Evolutionary conservation across 1,140 invertebrate species (phyloP).

Genomic region (Adelges cooleyi): DNA sequence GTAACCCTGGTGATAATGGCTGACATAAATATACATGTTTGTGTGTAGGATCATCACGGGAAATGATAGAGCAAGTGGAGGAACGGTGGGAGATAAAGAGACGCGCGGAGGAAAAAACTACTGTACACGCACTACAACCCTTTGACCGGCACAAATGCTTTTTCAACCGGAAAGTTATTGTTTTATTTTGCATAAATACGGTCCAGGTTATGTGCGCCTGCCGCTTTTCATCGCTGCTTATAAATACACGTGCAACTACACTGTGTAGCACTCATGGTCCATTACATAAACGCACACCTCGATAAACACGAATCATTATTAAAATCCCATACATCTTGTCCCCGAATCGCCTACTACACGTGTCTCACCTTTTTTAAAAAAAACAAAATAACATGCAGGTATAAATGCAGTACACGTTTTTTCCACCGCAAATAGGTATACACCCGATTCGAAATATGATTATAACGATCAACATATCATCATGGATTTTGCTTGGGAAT

Average conservation of each 20-base stretch:
- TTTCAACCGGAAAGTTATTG: slow-evolving; percentile 27
- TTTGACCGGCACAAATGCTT: slow-evolving; percentile 25
- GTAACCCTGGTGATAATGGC: slow-evolving; percentile 15
- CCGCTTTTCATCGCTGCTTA: slow-evolving; percentile 17
- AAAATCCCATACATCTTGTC: slow-evolving; percentile 23
- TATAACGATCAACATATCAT: too few relatives aligned
- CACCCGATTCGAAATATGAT: too few relatives aligned
- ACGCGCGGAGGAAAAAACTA: not conserved
- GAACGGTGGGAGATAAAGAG: not conserved
- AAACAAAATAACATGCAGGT: too few relatives aligned
- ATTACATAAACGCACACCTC: slow-evolving; percentile 24
- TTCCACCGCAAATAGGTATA: too few relatives aligned
- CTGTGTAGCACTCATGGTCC: slow-evolving; percentile 22
- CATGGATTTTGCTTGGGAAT: too few relatives aligned
- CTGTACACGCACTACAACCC: not conserved
- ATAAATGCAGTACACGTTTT: too few relatives aligned
- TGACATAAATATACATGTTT: not conserved
- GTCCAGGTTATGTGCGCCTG: slow-evolving; percentile 11
- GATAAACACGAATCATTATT: slow-evolving; percentile 28
- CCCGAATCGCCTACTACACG: not conserved
- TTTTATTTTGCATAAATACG: slow-evolving; percentile 29
- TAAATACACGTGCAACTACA: slow-evolving; percentile 15
- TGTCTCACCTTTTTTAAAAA: slow-evolving; percentile 21
- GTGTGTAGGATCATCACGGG: not conserved
- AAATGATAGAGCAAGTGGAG: not conserved